phyloP scores from a whole-genome alignment of 2,888 invertebrate genomes.

The Lamproptera curius region DNA sequence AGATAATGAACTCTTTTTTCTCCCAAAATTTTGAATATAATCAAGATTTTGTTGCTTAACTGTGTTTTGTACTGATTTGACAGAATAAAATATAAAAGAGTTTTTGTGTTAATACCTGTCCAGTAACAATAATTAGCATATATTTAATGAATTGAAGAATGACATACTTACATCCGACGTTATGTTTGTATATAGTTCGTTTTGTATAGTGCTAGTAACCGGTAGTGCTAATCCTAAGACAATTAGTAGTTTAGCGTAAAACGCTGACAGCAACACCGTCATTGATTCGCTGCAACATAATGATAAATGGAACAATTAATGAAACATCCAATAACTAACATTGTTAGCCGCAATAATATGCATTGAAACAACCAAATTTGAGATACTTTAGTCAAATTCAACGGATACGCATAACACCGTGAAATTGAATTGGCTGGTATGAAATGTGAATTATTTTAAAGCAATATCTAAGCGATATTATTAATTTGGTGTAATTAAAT shows the following conservation, averaged over 20 bases:
- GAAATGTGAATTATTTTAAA: neutral
- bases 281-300: conserved; percentile 77
- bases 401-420: conserved; percentile 1
- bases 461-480: no score
- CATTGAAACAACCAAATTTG: conserved; percentile 13
- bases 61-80: no score
- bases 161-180: conserved; percentile 69
- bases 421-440: conserved; percentile 8
- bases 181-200: conserved; percentile 66
- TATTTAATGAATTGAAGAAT: no score
- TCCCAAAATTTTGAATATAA: no score
- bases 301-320: conserved; percentile 42
- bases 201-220: conserved; percentile 80
- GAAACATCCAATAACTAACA: conserved; percentile 24
- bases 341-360: conserved; percentile 24
- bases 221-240: conserved; percentile 81
- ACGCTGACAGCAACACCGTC: conserved; percentile 79
- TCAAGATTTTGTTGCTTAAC: no score
- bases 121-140: no score
- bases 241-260: conserved; percentile 82
- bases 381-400: conserved; percentile 13
- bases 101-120: no score
- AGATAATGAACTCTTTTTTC: no score
- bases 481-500: no score
- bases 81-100: no score